A percentile compares a stretch with the other conserved stretches of the same genome.
These are phyloP conservation scores for Drosophila pullipes DNA, from an alignment of 2,888 invertebrate species.

Conservation along the genomic window DNA sequence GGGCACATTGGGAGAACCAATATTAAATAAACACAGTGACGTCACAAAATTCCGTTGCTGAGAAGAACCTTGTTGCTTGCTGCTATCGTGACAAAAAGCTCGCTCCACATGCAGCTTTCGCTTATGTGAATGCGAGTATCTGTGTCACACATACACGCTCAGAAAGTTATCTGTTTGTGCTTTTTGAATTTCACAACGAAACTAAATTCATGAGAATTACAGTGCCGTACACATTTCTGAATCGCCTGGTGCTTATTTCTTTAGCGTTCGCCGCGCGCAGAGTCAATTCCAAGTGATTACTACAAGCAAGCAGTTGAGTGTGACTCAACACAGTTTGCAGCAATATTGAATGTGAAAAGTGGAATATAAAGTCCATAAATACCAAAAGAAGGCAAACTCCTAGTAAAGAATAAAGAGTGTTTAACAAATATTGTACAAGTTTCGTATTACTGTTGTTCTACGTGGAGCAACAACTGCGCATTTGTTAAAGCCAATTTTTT, in stretches of 20 bases:
- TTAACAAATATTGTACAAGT: constrained; percentile 1
- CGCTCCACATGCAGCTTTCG: constrained; percentile 22
- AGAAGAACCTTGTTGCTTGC: constrained; percentile 17
- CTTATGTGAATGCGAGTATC: constrained; percentile 13
- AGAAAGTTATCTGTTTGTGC: constrained; percentile 62
- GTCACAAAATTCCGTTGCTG: background rate
- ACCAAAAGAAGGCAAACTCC: constrained; percentile 31
- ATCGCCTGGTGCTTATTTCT: constrained; percentile 8
- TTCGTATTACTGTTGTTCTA: constrained; percentile 39
- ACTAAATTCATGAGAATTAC: constrained; percentile 68
- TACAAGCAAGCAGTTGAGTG: constrained; percentile 66
- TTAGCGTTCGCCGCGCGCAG: background rate
- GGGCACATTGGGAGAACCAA: background rate
- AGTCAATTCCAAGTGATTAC: constrained; percentile 61
- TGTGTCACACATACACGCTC: constrained; percentile 28
- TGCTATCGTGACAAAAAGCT: constrained; percentile 25
- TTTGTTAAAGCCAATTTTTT: constrained; percentile 21
- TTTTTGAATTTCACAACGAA: constrained; percentile 84
- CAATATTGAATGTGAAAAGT: constrained; percentile 48
- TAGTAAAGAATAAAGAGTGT: constrained; percentile 39
- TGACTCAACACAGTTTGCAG: constrained; percentile 37
- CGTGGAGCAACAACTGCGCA: constrained; percentile 60
- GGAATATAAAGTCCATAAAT: constrained; percentile 24
- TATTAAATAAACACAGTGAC: constrained; percentile 6
- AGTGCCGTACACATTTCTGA: constrained; percentile 43